Base-by-base conservation (phyloP, 2,113 vertebrate species). In the Apeltes quadracus region DNA sequence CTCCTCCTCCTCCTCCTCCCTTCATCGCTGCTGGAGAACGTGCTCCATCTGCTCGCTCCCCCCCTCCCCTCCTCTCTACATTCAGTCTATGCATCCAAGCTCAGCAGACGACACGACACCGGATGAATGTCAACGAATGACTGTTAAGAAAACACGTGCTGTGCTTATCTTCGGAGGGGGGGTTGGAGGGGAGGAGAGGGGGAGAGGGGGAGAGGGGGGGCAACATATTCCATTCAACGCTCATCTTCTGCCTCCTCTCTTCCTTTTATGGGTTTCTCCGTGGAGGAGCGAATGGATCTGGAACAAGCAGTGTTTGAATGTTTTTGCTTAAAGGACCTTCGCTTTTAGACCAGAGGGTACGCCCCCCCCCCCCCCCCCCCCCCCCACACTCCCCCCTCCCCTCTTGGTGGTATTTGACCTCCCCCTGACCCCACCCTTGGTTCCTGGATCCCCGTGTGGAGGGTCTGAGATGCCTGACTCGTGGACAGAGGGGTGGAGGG, bases 31-130 rank as follows among this genome's bases (percentile, higher is more conserved):
- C 62, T 55, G 55, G 79, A 75, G 69, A 68, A 54, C 72, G 15
- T 4, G 20, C 56, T 87, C 78, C 69, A 59, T 81, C 82, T 76
- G 71, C 71, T 61, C 75, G 70, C 70, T 27, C 57, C 23, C 34
- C 7, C n/a, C 20, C 16, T 32, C 23, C 50, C 12, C 66, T 69
- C 64, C 73, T 62, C 75, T 86, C 78, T 63, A 69, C 69, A 81
- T 91, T 84, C 81, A 86, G 82, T 84, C 90, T 91, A 91, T 92
- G 89, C 91, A 92, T 93, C 78, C 68, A 73, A 87, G 81, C 86
- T 90, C 53, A 72, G 84, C 83, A 75, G 81, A 75, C 79, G 68
- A 79, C 71, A 55, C 69, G 59, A 82, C 81, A 87, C 85, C 76
- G 75, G 62, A 79, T 91, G 88, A 92, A 93, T 85, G 87, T 91